Evolutionary conservation across 1,140 invertebrate species (phyloP), one percentile per base, ranked within the genome.

Genomic region (Drosophila paulistorum): DNA sequence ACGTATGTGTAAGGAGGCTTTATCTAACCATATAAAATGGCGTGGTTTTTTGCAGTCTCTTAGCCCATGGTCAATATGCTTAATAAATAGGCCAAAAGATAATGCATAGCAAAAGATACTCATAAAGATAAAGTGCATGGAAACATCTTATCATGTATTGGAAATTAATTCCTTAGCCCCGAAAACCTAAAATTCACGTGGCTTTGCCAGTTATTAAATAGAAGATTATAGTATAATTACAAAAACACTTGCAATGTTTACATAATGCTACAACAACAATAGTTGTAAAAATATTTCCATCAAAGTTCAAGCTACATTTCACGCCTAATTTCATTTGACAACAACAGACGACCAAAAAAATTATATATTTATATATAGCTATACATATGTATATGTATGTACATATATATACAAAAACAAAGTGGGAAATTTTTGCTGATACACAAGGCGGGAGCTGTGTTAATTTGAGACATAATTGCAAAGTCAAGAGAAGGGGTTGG

Each of bases 381-480:
- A 17, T 17, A 17, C 17, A 17, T 17, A 17, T 17, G 17, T 17
- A 17, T 17, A 17, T 17, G 30, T 30, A 30, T n/a, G n/a, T n/a
- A n/a, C n/a, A n/a, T n/a, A n/a, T 7, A 26, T 26, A 30, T 30
- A 30, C 30, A 64, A 69, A 33, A 17, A 48, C 75, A 72, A 67
- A 67, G 57, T 62, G 54, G 75, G 61, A 35, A 79, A 63, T 77
- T 77, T 80, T 74, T 60, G 74, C 74, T 75, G 55, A 71, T 71
- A 60, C 74, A 64, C 65, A 62, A 60, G 58, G 71, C 73, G 65
- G 75, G 63, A 66, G 77, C 73, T 79, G 83, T 87, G 83, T 83
- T 82, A 86, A 86, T 87, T 87, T 77, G 68, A 67, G 84, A 83
- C 83, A 87, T 89, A 87, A 87, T 87, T 89, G 84, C 73, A 67